Percentiles rank a stretch among this genome's conserved stretches.
Conservation (phyloP, 2,113 vertebrate species). For the Sinocyclocheilus maitianheensis region DNA sequence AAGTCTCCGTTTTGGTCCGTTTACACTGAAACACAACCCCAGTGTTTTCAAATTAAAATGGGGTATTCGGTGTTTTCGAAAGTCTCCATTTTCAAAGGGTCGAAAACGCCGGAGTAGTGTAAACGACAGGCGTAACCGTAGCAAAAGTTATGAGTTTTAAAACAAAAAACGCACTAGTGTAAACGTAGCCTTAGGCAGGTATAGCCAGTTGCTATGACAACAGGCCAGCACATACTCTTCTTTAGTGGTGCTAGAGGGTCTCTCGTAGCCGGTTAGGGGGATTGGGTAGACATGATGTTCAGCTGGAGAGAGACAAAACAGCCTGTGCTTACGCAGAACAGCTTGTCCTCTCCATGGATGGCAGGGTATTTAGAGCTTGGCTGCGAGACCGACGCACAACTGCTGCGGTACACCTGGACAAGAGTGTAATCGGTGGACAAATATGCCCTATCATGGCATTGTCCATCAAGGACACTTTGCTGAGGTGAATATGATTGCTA, state of each 20-base stretch:
- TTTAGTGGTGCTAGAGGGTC: slow-evolving; percentile 6
- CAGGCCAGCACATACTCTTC: slow-evolving; percentile 10
- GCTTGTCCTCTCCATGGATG: slow-evolving; percentile 24
- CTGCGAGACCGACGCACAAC: slow-evolving; percentile 27
- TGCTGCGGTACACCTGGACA: slow-evolving; percentile 5
- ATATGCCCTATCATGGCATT: slow-evolving; percentile 11
- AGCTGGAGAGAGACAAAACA: slow-evolving; percentile 21
- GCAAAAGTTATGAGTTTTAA: too few species aligned
- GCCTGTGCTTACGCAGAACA: slow-evolving; percentile 14
- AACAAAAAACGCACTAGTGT: too few species aligned
- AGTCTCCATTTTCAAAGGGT: too few species aligned
- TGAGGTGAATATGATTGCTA: background rate
- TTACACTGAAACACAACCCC: too few species aligned
- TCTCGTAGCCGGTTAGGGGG: background rate
- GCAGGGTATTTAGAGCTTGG: slow-evolving; percentile 28
- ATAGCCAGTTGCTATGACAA: slow-evolving; percentile 29
- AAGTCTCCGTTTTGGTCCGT: too few species aligned
- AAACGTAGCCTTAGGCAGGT: background rate
- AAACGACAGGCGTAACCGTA: too few species aligned
- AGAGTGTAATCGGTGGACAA: background rate
- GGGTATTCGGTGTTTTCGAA: too few species aligned
- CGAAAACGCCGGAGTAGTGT: too few species aligned
- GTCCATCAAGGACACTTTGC: slow-evolving; percentile 31
- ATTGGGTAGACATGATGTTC: slow-evolving; percentile 29
- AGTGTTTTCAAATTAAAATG: too few species aligned